Evolutionary conservation across 1,140 invertebrate species (phyloP), one percentile per base, ranked within the genome.

Genomic region (Brachionus paranguensis): DNA sequence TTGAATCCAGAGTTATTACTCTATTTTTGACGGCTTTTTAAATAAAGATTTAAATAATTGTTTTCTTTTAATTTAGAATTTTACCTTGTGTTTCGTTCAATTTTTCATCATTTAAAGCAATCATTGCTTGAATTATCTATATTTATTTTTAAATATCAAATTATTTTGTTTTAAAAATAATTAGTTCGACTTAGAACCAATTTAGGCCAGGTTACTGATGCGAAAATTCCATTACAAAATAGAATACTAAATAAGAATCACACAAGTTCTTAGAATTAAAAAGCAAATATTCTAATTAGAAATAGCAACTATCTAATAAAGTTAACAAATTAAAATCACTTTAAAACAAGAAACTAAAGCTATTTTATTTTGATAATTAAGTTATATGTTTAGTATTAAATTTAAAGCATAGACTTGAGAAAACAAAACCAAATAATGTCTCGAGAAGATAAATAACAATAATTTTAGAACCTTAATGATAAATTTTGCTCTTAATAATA

Each of bases 1-100:
- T 91, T 1, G 68, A 41, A 20, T 72, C 68, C 17, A 41, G n/a
- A 4, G 0, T 72, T 17, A 72, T 72, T 12, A 43, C 17, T 72
- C 41, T 5, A 68, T 68, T 68, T 68, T 60, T 60, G 20, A 33
- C 65, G 33, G 3, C 27, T 68, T 8, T 6, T 68, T 11, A 12
- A 12, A 1, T 3, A 33, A 37, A 37, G 33, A 7, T 37, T 37
- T 37, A 37, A 37, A 37, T 7, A 37, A 37, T 7, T 37, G 33
- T 37, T 37, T 37, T 65, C 20, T 65, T 10, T 3, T 24, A 65
- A 8, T 65, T 29, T 65, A 27, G 2, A 27, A 14, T 6, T 65
- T 65, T 65, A 33, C 27, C 12, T 8, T 3, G 17, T 29, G 17
- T 11, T 65, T 68, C 12, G 10, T 20, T 60, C 7, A 10, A 10